phyloP scores from a whole-genome alignment of 2,888 invertebrate genomes.

The Tiliacea citrago region DNA sequence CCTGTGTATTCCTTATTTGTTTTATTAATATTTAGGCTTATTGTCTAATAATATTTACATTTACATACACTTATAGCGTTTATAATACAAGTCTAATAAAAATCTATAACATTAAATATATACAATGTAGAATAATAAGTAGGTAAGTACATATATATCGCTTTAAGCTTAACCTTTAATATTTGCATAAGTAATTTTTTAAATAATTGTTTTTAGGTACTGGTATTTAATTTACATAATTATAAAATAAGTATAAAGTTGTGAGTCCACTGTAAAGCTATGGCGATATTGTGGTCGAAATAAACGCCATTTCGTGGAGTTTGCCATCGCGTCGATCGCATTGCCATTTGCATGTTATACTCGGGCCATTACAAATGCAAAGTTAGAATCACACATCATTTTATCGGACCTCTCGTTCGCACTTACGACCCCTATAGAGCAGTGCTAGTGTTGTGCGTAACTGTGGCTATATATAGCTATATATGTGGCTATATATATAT shows the following conservation, averaged over 20 bases:
- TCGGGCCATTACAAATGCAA: not conserved
- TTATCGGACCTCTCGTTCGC: not conserved
- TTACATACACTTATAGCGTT: conserved; percentile 32
- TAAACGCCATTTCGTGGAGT: fast-evolving
- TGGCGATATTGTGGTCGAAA: not conserved
- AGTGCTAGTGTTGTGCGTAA: not conserved
- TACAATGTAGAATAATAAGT: conserved; percentile 14
- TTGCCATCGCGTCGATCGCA: not conserved
- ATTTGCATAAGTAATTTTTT: conserved; percentile 31
- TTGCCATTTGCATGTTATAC: not conserved
- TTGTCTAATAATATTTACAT: conserved; percentile 45
- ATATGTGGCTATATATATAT: too few species aligned
- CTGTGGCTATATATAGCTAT: too few species aligned
- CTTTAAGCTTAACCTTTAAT: conserved; percentile 21
- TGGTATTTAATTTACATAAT: conserved; percentile 22
- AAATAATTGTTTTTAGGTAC: conserved; percentile 9
- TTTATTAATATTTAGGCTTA: conserved; percentile 29
- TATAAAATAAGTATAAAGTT: not conserved
- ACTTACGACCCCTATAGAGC: not conserved
- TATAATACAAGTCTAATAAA: not conserved
- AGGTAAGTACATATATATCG: not conserved
- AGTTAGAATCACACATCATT: not conserved
- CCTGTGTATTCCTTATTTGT: not conserved
- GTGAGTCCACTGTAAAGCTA: not conserved
- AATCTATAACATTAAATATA: conserved; percentile 21